Evolutionary conservation across 2,113 vertebrate species (phyloP), one percentile per base, ranked within the genome.

Genomic region (Rhynchopsitta pachyrhyncha): DNA sequence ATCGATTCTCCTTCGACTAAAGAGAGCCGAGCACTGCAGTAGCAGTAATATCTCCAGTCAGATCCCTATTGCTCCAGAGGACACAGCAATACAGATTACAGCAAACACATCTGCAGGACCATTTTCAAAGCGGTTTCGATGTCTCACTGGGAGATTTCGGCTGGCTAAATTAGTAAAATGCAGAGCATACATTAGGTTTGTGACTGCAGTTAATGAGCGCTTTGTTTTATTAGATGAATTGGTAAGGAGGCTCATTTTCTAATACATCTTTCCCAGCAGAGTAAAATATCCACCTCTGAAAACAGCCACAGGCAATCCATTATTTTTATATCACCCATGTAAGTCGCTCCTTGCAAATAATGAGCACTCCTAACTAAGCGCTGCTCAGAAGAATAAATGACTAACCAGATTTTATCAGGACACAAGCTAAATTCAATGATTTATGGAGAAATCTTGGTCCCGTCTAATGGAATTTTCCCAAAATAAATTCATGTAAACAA

Each of bases 401-500:
- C 98, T 98, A 98, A 98, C 98, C 98, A 98, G 97, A 98, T 98
- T 98, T 99, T 98, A 99, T 99, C 98, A 99, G 98, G 97, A 98
- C 98, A 98, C 98, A 99, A 98, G 98, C 96, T 98, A 98, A 98
- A 98, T 98, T 98, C 98, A 98, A 98, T 99, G 98, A 99, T 99
- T 99, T 99, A 99, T 98, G 98, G 98, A 98, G 98, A 99, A 99
- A 98, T 98, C 98, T 98, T 98, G 98, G 98, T 98, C 97, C 98
- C 44, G 98, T 98, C 98, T 97, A 98, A 98, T 99, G 99, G 98
- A 99, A 98, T 98, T 99, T 99, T 99, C 99, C 99, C 98, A 99
- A 99, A 99, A 99, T 99, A 99, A 98, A 98, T 99, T 98, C 98
- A 98, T 98, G 99, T 99, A 99, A 99, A 99, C 99, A 99, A 97